Evolutionary conservation across 2,113 vertebrate genomes (phyloP).

Genomic region (Coptodon rendalli): DNA sequence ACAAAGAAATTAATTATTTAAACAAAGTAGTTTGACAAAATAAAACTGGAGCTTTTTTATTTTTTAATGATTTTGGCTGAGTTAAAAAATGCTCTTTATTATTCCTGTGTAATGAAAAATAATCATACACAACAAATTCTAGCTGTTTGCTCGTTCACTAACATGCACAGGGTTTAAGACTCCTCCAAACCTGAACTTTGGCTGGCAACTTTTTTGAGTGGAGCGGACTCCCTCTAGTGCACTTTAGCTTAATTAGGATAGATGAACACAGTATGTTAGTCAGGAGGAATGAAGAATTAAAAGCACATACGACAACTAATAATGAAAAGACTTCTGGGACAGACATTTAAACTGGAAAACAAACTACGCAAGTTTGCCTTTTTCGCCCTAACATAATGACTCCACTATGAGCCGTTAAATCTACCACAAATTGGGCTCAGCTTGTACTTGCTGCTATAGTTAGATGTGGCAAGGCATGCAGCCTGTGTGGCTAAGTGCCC

Average conservation of each 20-base stretch:
- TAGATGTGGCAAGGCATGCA: conserved; percentile 33
- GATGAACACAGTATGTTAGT: neutral
- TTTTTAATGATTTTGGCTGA: neutral
- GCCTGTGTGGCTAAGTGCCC: conserved; percentile 13
- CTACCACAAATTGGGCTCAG: conserved; percentile 8
- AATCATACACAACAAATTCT: neutral
- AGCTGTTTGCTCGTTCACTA: neutral
- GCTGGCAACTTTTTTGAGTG: neutral
- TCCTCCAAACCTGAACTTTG: neutral
- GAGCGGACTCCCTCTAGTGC: neutral
- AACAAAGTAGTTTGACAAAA: neutral
- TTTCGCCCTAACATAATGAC: neutral
- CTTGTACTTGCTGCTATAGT: conserved; percentile 28
- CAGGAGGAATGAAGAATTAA: neutral
- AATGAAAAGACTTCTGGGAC: neutral
- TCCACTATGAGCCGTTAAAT: conserved; percentile 13
- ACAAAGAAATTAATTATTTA: neutral
- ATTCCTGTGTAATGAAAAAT: neutral
- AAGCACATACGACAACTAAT: neutral
- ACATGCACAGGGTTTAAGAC: neutral
- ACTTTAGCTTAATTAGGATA: neutral
- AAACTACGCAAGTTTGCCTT: conserved; percentile 8
- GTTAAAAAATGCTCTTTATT: neutral
- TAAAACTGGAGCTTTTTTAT: neutral
- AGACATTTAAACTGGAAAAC: conserved; percentile 20